Percentiles rank a stretch among this genome's conserved stretches.
Conservation (phyloP, 2,888 invertebrate species). For the Xylophagus ater region DNA sequence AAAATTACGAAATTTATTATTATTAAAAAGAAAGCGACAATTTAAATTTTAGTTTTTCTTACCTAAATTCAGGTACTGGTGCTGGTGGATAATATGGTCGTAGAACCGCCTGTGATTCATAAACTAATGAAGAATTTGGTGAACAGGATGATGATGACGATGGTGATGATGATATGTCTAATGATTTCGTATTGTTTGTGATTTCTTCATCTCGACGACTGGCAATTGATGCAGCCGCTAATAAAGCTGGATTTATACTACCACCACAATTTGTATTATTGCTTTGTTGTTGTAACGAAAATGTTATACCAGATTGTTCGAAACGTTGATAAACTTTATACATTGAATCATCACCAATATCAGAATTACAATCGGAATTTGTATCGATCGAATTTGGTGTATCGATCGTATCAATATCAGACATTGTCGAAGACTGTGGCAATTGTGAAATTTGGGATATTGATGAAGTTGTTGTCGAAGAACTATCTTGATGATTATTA, state of each 20-base stretch:
- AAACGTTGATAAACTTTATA: conserved; percentile 19
- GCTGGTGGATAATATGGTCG: conserved; percentile 27
- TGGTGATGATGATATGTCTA: conserved; percentile 21
- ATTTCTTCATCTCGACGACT: conserved; percentile 26
- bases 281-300: conserved; percentile 13
- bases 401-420: conserved; percentile 9
- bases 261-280: conserved; percentile 16
- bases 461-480: conserved; percentile 38
- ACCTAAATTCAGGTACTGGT: conserved; percentile 38
- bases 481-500: conserved; percentile 32
- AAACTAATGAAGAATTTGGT: conserved; percentile 15
- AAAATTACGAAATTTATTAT: neutral
- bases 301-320: conserved; percentile 15
- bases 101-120: conserved; percentile 22
- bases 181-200: conserved; percentile 27
- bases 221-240: conserved; percentile 36
- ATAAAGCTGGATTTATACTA: conserved; percentile 37
- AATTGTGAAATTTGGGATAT: conserved; percentile 25
- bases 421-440: conserved; percentile 6
- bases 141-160: conserved; percentile 17
- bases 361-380: conserved; percentile 19
- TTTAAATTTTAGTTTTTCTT: conserved; percentile 10
- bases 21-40: neutral
- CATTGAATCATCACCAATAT: conserved; percentile 18
- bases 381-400: conserved; percentile 20